Base-by-base conservation (phyloP, 2,888 invertebrate species). In the Pollenia angustigena region DNA sequence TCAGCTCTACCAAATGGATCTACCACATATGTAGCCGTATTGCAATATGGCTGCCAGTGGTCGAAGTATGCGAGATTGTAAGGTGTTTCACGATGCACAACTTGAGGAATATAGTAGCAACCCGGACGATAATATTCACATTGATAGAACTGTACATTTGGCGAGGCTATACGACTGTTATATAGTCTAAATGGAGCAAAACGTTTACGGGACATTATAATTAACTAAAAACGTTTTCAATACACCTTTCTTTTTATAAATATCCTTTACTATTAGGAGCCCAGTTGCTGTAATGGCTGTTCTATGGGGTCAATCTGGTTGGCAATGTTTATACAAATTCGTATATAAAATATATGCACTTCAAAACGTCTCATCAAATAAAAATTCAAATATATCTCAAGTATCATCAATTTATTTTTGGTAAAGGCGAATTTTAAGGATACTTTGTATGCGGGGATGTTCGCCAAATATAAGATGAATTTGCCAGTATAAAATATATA, bases 361-460 rank as follows among this genome's bases (percentile, higher is more conserved):
- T 90, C 89, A 72, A 89, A 81, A 66, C 89, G 89, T 85, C 92
- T 90, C 90, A 91, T 90, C 85, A 92, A 88, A 88, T 90, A 91
- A 44, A 92, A 91, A 89, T 91, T 91, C 85, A 92, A 85, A 87
- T 89, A 90, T 14, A 92, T 89, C 85, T 92, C 91, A 81, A 90
- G 90, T 89, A 92, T 91, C 91, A 92, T 92, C 86, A 88, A 90
- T 85, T 71, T 18, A 12, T 46, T 14, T 64, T 44, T 40, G 18
- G 58, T 40, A 8, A 44, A 18, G 6, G 16, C 11, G n/a, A 60
- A 76, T 44, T 62, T 14, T 11, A 60, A 4, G 14, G 16, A 14
- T 14, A 11, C 0, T 71, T 14, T 69, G 14, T 58, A 52, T 62
- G 42, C 69, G 32, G 46, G 52, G 6, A 32, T 32, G 32, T 44